Percentiles rank a stretch among this genome's conserved stretches.
Conservation (phyloP, 1,140 invertebrate species). For the Eriosoma lanigerum region DNA sequence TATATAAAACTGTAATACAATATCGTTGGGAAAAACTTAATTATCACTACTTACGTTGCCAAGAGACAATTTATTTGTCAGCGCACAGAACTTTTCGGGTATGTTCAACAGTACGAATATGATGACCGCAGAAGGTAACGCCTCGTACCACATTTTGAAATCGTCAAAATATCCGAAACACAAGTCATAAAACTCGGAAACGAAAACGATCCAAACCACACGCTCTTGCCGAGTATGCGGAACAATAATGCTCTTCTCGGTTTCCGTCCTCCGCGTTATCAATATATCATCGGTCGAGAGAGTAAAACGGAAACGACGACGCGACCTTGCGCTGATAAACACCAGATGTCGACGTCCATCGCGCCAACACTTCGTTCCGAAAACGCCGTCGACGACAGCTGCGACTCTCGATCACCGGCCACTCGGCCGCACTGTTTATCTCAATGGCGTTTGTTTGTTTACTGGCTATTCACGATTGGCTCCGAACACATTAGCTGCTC, state of each 20-base stretch:
- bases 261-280: neutral
- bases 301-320: neutral
- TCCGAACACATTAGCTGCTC: conserved; percentile 35
- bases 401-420: neutral
- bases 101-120: conserved; percentile 19
- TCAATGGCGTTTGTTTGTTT: conserved; percentile 51
- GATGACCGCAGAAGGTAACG: conserved; percentile 26
- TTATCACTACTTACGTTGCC: conserved; percentile 1
- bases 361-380: neutral
- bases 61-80: neutral
- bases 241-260: no score
- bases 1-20: neutral
- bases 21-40: neutral
- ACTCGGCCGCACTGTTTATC: conserved; percentile 33
- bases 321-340: neutral
- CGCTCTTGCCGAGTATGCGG: no score
- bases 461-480: conserved; percentile 42
- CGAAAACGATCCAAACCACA: no score
- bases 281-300: no score
- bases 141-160: conserved; percentile 46
- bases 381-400: neutral
- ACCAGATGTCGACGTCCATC: neutral
- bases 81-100: neutral
- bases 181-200: neutral
- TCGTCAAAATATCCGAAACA: neutral